Base-by-base conservation (phyloP, 2,888 invertebrate genomes). In the Clusia tigrina region DNA sequence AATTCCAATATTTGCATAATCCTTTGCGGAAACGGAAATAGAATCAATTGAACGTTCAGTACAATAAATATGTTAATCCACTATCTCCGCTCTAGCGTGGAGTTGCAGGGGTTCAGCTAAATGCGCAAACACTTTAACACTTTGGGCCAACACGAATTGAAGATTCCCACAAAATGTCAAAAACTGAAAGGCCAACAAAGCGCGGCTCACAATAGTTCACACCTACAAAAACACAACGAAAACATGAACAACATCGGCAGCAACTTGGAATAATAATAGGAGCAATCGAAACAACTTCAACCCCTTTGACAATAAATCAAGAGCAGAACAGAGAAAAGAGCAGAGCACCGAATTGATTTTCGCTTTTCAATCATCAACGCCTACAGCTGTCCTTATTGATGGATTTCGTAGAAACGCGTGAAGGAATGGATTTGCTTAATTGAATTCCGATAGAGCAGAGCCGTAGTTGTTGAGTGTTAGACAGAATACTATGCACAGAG, bases 1-100 rank as follows among this genome's bases (percentile, higher is more conserved):
- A n/a, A n/a, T n/a, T n/a, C n/a, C n/a, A n/a, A n/a, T 76, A 76
- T 74, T 76, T 73, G 74, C 76, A 73, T 76, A 66, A 70, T 59
- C 63, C 72, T 62, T 66, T 64, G 67, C 69, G 68, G 68, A 76
- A 74, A 73, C 73, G 74, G 70, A 74, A 73, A 68, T 67, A 62
- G 64, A 52, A 54, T 58, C 54, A 58, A 54, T 54, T 48, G 18
- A 20, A 48, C 20, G 22, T 9, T n/a, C n/a, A n/a, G n/a, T n/a
- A 9, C 18, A 22, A 48, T 48, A 20, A 48, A 48, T 20, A 48
- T 48, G 48, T 22, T 20, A 48, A 48, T 48, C 18, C 22, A 6
- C n/a, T n/a, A n/a, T n/a, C n/a, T n/a, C n/a, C n/a, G n/a, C 18
- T 48, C 15, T 48, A 9, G n/a, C 22, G 22, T 48, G 9, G 3